phyloP scores from a whole-genome alignment of 2,113 vertebrate species.

The Gymnocephalus cernua region DNA sequence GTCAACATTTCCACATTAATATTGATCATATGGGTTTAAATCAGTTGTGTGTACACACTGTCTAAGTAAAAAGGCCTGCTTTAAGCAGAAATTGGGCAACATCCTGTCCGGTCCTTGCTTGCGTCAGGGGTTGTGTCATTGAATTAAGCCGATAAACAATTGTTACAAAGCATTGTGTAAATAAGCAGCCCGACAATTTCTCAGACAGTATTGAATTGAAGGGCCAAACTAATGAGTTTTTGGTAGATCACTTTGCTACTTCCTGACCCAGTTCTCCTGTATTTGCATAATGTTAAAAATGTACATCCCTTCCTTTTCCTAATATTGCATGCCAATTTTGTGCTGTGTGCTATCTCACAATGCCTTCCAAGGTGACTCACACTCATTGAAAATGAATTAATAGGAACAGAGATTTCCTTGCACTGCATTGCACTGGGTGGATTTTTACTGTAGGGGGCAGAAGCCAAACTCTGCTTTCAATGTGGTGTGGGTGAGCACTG shows the following conservation, averaged over 20 bases:
- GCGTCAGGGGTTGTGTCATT: background rate
- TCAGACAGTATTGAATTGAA: background rate
- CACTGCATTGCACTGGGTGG: background rate
- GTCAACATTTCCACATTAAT: background rate
- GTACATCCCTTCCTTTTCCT: background rate
- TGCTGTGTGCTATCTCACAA: background rate
- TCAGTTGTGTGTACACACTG: background rate
- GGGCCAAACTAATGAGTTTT: background rate
- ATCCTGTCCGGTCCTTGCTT: background rate
- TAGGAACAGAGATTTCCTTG: background rate
- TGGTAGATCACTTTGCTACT: background rate
- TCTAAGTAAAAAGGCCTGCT: background rate
- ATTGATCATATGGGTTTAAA: background rate
- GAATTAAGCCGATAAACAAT: background rate
- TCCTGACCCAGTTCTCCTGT: background rate
- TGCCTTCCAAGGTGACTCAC: background rate
- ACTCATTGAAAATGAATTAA: background rate
- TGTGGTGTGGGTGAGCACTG: background rate
- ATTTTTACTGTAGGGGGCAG: background rate
- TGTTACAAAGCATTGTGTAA: background rate
- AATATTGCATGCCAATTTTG: background rate
- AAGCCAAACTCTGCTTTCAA: background rate
- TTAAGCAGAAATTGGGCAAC: background rate
- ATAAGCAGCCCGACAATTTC: background rate
- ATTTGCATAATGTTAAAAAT: constrained; percentile 1